Percentiles rank a stretch among this genome's conserved stretches.
Conservation (phyloP, 2,113 vertebrate species). For the Caranx ignobilis region DNA sequence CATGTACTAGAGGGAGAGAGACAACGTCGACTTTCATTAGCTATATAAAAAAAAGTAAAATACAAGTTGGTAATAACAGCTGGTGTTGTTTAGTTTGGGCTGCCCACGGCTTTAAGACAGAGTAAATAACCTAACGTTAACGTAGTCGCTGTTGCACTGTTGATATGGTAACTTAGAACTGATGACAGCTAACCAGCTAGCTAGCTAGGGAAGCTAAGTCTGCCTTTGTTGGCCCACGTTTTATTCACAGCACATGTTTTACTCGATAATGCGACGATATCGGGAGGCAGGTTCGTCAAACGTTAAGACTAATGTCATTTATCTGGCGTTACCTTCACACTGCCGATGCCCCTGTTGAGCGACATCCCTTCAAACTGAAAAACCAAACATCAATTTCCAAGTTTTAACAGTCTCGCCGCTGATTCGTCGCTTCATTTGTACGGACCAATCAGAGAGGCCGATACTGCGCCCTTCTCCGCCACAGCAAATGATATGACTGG, state of each 20-base stretch:
- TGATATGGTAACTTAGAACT: conserved; percentile 41
- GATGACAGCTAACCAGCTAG: conserved; percentile 39
- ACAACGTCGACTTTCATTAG: neutral
- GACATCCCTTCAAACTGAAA: conserved; percentile 81
- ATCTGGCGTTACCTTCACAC: conserved; percentile 69
- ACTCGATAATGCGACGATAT: too few species aligned
- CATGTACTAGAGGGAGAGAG: conserved; percentile 83
- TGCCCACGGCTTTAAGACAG: neutral
- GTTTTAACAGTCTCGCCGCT: conserved; percentile 49
- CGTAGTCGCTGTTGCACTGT: conserved; percentile 11
- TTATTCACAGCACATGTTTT: neutral
- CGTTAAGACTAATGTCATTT: neutral
- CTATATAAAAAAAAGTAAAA: neutral
- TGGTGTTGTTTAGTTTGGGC: neutral
- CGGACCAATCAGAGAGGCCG: conserved; percentile 67
- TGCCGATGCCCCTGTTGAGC: conserved; percentile 73
- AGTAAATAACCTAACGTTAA: neutral
- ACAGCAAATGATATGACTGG: neutral
- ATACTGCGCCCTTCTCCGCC: conserved; percentile 1
- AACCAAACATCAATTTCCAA: conserved; percentile 24
- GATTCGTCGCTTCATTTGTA: conserved; percentile 50
- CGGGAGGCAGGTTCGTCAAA: neutral
- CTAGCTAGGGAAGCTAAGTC: neutral
- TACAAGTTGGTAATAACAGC: neutral
- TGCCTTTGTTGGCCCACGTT: neutral